phyloP scores from a whole-genome alignment of 1,140 invertebrate species.

The Drosophila arawakana region DNA sequence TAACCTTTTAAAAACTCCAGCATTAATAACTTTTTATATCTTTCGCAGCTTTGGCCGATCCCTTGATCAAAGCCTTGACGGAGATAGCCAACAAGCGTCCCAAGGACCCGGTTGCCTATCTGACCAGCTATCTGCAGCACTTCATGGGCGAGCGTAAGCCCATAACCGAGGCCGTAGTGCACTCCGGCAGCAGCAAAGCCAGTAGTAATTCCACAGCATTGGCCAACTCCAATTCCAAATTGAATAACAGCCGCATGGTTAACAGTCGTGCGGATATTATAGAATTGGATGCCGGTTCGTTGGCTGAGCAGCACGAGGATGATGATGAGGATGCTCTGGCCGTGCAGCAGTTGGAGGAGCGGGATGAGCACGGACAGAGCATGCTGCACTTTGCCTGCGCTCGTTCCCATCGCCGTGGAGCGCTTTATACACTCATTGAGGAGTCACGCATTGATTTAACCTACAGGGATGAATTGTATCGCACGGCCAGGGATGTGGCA shows the following conservation, averaged over 20 bases:
- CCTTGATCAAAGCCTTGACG: conserved; percentile 93
- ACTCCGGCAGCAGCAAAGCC: conserved; percentile 66
- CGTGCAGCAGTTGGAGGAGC: conserved; percentile 71
- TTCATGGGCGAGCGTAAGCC: conserved; percentile 84
- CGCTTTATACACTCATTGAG: conserved; percentile 90
- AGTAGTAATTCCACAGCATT: conserved; percentile 65
- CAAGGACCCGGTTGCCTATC: conserved; percentile 92
- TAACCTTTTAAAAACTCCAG: not conserved
- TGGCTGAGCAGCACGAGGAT: conserved; percentile 40
- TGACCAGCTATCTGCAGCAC: conserved; percentile 92
- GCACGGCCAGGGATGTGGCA: conserved; percentile 94
- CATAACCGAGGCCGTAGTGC: conserved; percentile 55
- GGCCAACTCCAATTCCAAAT: conserved; percentile 38
- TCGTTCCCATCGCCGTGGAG: conserved; percentile 90
- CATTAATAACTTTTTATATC: not conserved
- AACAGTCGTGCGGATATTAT: conserved; percentile 52
- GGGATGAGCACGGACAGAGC: conserved; percentile 93
- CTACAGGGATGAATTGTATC: conserved; percentile 92
- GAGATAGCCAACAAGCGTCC: conserved; percentile 93
- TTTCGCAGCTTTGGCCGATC: conserved; percentile 91
- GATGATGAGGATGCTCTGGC: conserved; percentile 56
- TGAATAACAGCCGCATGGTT: conserved; percentile 20
- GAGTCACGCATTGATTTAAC: conserved; percentile 92
- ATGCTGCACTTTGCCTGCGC: conserved; percentile 95
- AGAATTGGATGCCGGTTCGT: conserved; percentile 56